Conservation (phyloP, 1,140 invertebrate genomes). For the Cryptotermes secundus region DNA sequence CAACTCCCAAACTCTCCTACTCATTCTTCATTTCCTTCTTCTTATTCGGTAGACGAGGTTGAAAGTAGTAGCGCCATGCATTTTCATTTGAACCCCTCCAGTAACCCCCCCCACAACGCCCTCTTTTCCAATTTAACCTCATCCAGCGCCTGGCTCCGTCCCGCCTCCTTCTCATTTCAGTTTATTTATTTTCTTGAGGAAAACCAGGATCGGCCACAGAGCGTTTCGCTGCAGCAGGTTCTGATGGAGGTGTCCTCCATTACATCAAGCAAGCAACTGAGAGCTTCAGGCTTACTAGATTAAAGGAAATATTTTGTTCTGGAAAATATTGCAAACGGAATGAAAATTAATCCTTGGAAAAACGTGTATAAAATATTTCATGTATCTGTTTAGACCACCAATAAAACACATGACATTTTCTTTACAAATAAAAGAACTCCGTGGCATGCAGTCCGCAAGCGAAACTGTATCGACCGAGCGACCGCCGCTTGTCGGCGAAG, state of each 20-base stretch:
- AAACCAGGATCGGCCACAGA: not conserved
- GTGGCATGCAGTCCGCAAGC: too few species aligned
- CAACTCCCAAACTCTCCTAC: slow-evolving; percentile 3
- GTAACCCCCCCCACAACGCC: not conserved
- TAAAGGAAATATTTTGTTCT: too few species aligned
- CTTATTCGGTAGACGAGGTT: not conserved
- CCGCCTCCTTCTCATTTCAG: not conserved
- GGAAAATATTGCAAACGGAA: too few species aligned
- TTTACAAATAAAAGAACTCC: too few species aligned
- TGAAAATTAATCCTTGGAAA: too few species aligned
- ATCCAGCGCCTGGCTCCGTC: not conserved
- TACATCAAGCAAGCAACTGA: too few species aligned
- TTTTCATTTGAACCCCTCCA: not conserved
- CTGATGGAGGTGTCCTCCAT: not conserved
- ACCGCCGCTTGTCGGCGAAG: too few species aligned
- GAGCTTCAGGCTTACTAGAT: too few species aligned
- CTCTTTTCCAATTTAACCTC: slow-evolving; percentile 4
- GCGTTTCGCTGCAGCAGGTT: not conserved
- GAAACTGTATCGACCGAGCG: too few species aligned
- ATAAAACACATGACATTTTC: too few species aligned
- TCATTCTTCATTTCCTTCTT: not conserved
- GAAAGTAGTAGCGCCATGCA: not conserved
- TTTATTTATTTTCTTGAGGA: slow-evolving; percentile 18
- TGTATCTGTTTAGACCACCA: too few species aligned
- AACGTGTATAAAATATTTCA: too few species aligned